Evolutionary conservation across 2,797 vertebrate genomes (phyloP).

Genomic region (Manis javanica): DNA sequence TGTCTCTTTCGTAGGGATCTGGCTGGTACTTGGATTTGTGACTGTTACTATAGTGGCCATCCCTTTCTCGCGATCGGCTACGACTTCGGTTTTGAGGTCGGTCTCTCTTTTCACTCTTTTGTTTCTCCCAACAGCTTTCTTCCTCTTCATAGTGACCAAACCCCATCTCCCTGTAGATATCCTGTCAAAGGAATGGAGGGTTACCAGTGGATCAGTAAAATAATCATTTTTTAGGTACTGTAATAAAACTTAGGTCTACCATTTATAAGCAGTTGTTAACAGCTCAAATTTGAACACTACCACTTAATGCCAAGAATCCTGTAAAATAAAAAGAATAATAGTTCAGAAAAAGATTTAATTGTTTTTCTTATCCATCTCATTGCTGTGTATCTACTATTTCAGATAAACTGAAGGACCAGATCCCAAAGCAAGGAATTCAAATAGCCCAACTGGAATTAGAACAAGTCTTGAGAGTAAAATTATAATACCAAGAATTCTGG

Average conservation of each 20-base stretch:
- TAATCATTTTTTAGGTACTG: neutral
- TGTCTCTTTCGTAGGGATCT: constrained; percentile 84
- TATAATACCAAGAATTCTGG: neutral
- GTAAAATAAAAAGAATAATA: constrained; percentile 46
- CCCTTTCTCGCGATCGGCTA: constrained; percentile 88
- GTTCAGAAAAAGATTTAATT: constrained; percentile 17
- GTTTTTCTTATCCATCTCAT: constrained; percentile 6
- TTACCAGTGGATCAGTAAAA: constrained; percentile 48
- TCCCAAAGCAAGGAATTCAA: constrained; percentile 5
- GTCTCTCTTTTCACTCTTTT: constrained; percentile 87
- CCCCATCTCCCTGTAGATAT: constrained; percentile 81
- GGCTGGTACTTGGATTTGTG: constrained; percentile 83
- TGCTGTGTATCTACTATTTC: constrained; percentile 43
- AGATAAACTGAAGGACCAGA: constrained; percentile 28
- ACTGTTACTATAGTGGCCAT: constrained; percentile 84
- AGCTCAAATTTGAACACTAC: constrained; percentile 28
- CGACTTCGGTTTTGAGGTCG: constrained; percentile 87
- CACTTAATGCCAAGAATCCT: neutral
- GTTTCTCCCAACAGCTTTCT: constrained; percentile 87
- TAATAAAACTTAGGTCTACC: neutral
- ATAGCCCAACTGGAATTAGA: neutral
- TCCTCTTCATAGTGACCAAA: constrained; percentile 87
- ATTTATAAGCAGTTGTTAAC: neutral
- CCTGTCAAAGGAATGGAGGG: constrained; percentile 77
- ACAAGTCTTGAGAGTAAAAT: neutral